Conservation (phyloP, 1,140 invertebrate species). For the Mamestra configurata region DNA sequence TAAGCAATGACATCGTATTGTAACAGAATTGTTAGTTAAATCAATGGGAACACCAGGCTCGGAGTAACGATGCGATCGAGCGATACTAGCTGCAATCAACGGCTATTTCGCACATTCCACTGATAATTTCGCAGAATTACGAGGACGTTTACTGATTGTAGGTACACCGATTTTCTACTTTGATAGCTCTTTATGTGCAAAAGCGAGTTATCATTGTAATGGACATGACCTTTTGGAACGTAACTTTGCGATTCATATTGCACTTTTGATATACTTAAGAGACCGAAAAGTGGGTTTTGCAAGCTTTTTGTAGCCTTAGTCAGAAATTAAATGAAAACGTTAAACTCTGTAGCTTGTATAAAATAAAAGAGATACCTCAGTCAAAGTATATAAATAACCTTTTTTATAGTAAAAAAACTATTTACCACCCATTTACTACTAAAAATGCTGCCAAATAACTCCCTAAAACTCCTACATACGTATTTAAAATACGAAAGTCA, state of each 20-base stretch:
- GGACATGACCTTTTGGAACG: background rate
- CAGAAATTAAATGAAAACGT: too few relatives aligned
- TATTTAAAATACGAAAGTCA: background rate
- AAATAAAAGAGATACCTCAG: too few relatives aligned
- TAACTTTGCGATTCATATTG: background rate
- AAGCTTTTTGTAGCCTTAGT: too few relatives aligned
- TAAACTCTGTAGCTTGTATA: too few relatives aligned
- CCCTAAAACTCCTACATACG: background rate
- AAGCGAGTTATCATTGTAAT: slow-evolving; percentile 7
- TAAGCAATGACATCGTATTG: background rate
- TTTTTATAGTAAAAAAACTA: background rate
- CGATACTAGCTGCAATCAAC: slow-evolving; percentile 18
- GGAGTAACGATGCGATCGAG: background rate
- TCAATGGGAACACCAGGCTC: slow-evolving; percentile 8
- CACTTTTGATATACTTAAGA: background rate
- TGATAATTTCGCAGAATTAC: slow-evolving; percentile 26
- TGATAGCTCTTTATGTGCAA: slow-evolving; percentile 27
- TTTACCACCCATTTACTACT: background rate
- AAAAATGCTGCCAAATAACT: background rate
- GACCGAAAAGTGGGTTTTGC: too few relatives aligned
- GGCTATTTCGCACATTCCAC: slow-evolving; percentile 9
- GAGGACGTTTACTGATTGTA: slow-evolving; percentile 8
- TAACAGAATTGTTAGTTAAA: slow-evolving; percentile 16
- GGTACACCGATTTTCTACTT: slow-evolving; percentile 17
- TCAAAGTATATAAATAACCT: background rate